phyloP scores from a whole-genome alignment of 1,140 invertebrate species.

The Drosophila guanche region DNA sequence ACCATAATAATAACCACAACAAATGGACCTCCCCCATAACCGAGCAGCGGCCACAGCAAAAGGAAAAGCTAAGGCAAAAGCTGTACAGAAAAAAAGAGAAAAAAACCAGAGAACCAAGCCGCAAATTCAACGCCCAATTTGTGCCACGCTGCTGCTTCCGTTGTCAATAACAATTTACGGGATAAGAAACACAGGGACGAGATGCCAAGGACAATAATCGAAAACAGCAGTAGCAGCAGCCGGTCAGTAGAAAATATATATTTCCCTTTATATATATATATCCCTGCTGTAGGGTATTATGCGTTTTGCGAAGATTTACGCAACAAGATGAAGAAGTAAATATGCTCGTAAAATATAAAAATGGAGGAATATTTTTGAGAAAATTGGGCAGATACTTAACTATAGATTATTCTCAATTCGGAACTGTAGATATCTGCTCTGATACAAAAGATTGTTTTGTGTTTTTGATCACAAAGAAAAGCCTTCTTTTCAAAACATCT shows the following conservation, averaged over 20 bases:
- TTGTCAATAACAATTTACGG: conserved; percentile 82
- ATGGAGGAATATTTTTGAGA: too few relatives aligned
- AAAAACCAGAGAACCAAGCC: conserved; percentile 62
- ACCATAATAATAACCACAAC: conserved; percentile 82
- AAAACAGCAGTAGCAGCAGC: conserved; percentile 68
- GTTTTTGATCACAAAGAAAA: too few relatives aligned
- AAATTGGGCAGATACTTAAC: too few relatives aligned
- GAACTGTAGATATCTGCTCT: too few relatives aligned
- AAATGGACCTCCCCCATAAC: conserved; percentile 49
- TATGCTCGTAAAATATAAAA: too few relatives aligned
- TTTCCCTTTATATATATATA: conserved; percentile 26
- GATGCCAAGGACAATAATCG: conserved; percentile 73
- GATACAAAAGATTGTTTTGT: too few relatives aligned
- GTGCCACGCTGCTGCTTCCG: conserved; percentile 78
- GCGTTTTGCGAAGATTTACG: too few relatives aligned
- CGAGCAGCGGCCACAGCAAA: conserved; percentile 1
- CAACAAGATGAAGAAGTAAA: too few relatives aligned
- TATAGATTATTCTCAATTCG: too few relatives aligned
- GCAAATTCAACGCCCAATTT: conserved; percentile 81
- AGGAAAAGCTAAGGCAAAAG: conserved; percentile 36
- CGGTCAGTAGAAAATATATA: conserved; percentile 81
- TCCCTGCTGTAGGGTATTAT: too few relatives aligned
- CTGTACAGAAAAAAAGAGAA: conserved; percentile 20
- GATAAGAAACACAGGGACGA: conserved; percentile 55
- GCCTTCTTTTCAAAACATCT: too few relatives aligned